phyloP scores from a whole-genome alignment of 2,888 invertebrate species.

The Operophtera brumata region DNA sequence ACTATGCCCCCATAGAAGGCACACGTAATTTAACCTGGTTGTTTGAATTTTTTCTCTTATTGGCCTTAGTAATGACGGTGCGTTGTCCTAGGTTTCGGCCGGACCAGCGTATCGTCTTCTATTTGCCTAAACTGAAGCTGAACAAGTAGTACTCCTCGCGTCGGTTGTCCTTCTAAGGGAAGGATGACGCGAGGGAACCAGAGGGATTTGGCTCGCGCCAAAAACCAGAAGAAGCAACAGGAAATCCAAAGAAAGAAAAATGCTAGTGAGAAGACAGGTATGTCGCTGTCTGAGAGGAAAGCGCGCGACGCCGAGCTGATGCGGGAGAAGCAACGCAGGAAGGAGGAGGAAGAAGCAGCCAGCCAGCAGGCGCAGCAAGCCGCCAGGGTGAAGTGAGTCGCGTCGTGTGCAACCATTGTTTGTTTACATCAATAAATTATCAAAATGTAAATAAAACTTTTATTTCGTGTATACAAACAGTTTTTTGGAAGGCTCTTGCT shows the following conservation, averaged over 20 bases:
- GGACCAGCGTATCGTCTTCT: constrained; percentile 77
- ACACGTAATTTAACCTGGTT: background rate
- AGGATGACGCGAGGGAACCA: constrained; percentile 87
- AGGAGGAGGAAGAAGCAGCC: constrained; percentile 66
- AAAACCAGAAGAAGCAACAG: constrained; percentile 91
- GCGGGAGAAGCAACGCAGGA: constrained; percentile 92
- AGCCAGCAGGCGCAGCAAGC: background rate
- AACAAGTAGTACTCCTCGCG: constrained; percentile 63
- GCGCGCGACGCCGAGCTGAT: constrained; percentile 92
- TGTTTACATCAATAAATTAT: background rate
- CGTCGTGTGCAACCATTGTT: background rate
- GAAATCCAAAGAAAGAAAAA: constrained; percentile 84
- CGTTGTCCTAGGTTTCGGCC: constrained; percentile 80
- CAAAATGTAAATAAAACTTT: background rate
- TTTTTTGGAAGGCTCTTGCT: too few relatives aligned
- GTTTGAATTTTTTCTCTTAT: constrained; percentile 33
- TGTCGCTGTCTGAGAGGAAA: constrained; percentile 92
- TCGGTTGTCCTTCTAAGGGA: background rate
- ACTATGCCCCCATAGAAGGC: background rate
- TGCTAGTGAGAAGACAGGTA: constrained; percentile 86
- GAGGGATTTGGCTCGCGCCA: constrained; percentile 94
- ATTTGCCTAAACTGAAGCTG: constrained; percentile 51
- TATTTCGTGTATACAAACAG: background rate
- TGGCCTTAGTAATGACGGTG: constrained; percentile 71
- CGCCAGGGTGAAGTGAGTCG: background rate